These are phyloP conservation scores for Tetramorium alpestre DNA, from an alignment of 1,140 invertebrate genomes.

Conservation along the genomic window DNA sequence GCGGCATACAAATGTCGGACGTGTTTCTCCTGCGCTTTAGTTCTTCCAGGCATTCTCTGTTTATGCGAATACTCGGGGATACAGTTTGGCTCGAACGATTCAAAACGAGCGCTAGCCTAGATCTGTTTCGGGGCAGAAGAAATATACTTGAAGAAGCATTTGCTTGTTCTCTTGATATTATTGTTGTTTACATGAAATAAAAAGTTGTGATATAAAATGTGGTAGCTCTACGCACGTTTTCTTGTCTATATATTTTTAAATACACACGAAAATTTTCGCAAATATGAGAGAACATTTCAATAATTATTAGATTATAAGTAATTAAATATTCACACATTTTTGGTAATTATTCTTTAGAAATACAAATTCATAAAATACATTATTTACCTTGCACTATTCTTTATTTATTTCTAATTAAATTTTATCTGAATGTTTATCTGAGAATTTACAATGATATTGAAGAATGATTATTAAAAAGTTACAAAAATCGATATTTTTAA, in stretches of 20 bases:
- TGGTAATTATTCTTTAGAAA: not conserved
- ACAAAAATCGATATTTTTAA: not conserved
- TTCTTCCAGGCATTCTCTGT: slow-evolving; percentile 53
- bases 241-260: not conserved
- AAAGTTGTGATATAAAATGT: not conserved
- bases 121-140: not conserved
- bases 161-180: not conserved
- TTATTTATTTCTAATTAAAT: not conserved
- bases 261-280: not conserved
- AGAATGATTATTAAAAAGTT: not conserved
- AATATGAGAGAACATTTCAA: not conserved
- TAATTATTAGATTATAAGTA: not conserved
- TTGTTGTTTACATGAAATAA: slow-evolving; percentile 1
- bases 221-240: not conserved
- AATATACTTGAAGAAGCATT: slow-evolving; percentile 12
- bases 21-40: slow-evolving; percentile 68
- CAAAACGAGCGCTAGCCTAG: slow-evolving; percentile 42
- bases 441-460: not conserved
- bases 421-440: not conserved
- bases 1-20: slow-evolving; percentile 66
- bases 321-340: not conserved
- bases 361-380: not conserved
- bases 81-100: slow-evolving; percentile 58
- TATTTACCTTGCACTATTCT: not conserved
- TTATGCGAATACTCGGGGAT: slow-evolving; percentile 53